Evolutionary conservation across 2,113 vertebrate genomes (phyloP).

Genomic region (Periophthalmodon schlosseri): DNA sequence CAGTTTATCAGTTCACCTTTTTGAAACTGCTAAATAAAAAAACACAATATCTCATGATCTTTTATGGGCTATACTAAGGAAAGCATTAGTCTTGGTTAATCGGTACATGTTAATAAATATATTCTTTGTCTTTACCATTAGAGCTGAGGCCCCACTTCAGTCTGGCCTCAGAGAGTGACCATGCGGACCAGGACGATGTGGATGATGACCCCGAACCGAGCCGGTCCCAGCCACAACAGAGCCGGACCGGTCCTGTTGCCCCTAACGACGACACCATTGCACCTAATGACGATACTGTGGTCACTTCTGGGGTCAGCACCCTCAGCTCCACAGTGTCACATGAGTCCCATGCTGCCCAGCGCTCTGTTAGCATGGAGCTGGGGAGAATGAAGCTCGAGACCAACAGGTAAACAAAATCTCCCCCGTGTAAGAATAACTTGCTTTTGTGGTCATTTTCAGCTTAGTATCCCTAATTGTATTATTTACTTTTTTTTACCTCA

Average conservation of each 20-base stretch:
- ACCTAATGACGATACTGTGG: conserved; percentile 88
- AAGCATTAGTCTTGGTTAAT: neutral
- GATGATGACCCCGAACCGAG: conserved; percentile 85
- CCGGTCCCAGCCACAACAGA: conserved; percentile 76
- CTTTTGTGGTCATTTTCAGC: neutral
- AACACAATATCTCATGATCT: too few species aligned
- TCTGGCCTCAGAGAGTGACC: conserved; percentile 94
- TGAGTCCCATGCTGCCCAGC: conserved; percentile 86
- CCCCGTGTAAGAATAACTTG: neutral
- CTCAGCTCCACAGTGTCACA: conserved; percentile 95
- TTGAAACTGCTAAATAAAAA: too few species aligned
- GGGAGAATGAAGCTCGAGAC: conserved; percentile 95
- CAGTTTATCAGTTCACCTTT: too few species aligned
- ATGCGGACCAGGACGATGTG: conserved; percentile 89
- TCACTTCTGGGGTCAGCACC: conserved; percentile 96
- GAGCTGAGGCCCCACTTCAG: conserved; percentile 96
- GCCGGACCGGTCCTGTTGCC: conserved; percentile 71
- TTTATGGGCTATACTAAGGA: neutral
- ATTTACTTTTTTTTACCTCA: too few species aligned
- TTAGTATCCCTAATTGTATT: neutral
- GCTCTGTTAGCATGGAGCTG: conserved; percentile 88
- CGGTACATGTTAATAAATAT: neutral
- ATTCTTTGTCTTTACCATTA: conserved; percentile 45
- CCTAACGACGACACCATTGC: conserved; percentile 83
- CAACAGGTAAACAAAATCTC: conserved; percentile 78